Evolutionary conservation across 2,888 invertebrate species (phyloP), one percentile per base, ranked within the genome.

Genomic region (Sphecodes monilicornis): DNA sequence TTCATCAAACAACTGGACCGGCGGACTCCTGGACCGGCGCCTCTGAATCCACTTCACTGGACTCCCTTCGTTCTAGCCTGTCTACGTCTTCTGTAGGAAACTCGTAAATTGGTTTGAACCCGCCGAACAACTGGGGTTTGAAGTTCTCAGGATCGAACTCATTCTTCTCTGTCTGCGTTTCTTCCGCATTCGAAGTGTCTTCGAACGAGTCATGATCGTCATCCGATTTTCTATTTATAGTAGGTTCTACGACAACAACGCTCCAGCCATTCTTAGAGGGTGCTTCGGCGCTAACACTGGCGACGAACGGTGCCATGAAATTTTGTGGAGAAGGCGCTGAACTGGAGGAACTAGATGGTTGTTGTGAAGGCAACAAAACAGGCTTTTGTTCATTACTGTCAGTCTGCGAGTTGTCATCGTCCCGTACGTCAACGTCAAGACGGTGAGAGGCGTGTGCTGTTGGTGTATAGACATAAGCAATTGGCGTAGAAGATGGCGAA

Each of bases 261-360:
- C 96, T 96, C 97, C 97, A 97, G 22, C 97, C 96, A 90, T 96
- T 96, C 43, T 95, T 95, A 0, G 95, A 93, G 39, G 96, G 95
- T 0, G 96, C 95, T 83, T 96, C 96, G 1, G 96, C 95, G 80
- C 96, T 97, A 0, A 96, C 95, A 89, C 97, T 97, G 0, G 97
- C 97, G 70, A 96, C 96, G 90, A 97, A 97, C 0, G 97, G 97
- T 0, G 97, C 97, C 95, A 97, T 96, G 88, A 97, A 97, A 85
- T 96, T 96, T 84, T 95, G 95, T 6, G 95, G 96, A 89, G 94
- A 95, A 6, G 95, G 95, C 3, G 95, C 94, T 6, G 95, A 95
- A 18, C 93, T 94, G 3, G 93, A 92, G 0, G 94, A 94, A 81
- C 93, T 94, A 11, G 93, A 93, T 0, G 94, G 93, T 68, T 94